Evolutionary conservation across 2,113 vertebrate species (phyloP), one percentile per base, ranked within the genome.

Genomic region (Serilophus lunatus): DNA sequence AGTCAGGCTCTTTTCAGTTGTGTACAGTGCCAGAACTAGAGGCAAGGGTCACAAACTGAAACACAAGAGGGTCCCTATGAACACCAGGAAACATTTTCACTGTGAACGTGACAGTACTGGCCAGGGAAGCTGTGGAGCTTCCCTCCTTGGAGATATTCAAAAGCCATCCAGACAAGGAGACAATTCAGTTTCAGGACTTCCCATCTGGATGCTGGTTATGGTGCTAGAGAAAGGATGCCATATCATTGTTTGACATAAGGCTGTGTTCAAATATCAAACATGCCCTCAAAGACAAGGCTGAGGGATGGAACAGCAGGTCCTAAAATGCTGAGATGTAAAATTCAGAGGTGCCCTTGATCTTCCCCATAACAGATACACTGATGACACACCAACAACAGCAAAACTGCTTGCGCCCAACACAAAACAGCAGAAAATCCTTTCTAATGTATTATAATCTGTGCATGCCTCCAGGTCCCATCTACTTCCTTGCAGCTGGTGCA

Each of bases 401-500:
- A 88, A 86, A 84, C 40, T 79, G 64, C 63, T 88, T 68, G 35
- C 35, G 53, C 49, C 59, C 78, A 94, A 70, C 44, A 78, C 15
- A 91, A 87, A 92, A 31, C 40, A 91, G 63, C 45, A 82, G 88
- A 89, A 93, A 92, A 90, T 75, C 49, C 84, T 88, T 94, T 78
- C 74, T 84, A 82, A 83, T 61, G 25, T 56, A 92, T 82, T 90
- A 74, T 86, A 82, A 92, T 68, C 79, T 79, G 36, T 77, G 57
- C 66, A 60, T 81, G 86, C 85, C 90, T 95, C 35, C 38, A 70
- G 83, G 76, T 94, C 38, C 25, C 45, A 88, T 84, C 53, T 54
- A 88, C 11, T 75, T 89, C 71, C 70, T 76, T 23, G 7, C 59
- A 86, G 60, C 56, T 35, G 33, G 60, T 80, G 53, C 42, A 92